Conservation (phyloP, 2,113 vertebrate genomes). For the Cathartes aura region DNA sequence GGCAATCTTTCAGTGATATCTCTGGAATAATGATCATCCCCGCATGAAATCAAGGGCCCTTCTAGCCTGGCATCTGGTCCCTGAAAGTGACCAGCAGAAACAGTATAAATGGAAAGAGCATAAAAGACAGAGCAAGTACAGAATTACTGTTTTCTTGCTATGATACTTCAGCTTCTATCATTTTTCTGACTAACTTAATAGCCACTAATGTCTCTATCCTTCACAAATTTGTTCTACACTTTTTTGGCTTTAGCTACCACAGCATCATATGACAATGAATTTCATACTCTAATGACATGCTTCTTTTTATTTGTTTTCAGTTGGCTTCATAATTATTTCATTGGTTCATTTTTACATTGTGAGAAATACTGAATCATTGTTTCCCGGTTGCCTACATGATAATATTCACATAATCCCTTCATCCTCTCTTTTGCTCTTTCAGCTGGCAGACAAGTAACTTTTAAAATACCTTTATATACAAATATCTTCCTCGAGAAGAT, state of each 20-base stretch:
- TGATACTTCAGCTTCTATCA: background rate
- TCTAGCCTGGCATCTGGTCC: background rate
- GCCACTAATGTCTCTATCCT: background rate
- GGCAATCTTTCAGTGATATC: background rate
- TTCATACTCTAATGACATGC: background rate
- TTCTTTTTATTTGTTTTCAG: background rate
- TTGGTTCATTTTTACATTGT: background rate
- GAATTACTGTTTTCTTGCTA: background rate
- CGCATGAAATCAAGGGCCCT: accelerated
- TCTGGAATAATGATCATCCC: background rate
- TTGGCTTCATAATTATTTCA: background rate
- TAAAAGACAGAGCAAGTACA: background rate
- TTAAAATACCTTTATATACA: background rate
- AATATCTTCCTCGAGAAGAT: background rate
- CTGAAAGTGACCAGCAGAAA: background rate
- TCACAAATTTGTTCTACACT: background rate
- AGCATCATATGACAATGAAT: background rate
- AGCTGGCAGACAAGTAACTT: background rate
- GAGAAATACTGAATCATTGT: background rate
- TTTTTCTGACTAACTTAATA: background rate
- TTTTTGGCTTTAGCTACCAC: background rate
- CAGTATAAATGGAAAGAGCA: background rate
- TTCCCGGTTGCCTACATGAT: background rate
- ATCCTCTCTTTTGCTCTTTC: background rate
- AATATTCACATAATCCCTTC: background rate